Conservation (phyloP, 1,140 invertebrate genomes). For the Atta colombica region DNA sequence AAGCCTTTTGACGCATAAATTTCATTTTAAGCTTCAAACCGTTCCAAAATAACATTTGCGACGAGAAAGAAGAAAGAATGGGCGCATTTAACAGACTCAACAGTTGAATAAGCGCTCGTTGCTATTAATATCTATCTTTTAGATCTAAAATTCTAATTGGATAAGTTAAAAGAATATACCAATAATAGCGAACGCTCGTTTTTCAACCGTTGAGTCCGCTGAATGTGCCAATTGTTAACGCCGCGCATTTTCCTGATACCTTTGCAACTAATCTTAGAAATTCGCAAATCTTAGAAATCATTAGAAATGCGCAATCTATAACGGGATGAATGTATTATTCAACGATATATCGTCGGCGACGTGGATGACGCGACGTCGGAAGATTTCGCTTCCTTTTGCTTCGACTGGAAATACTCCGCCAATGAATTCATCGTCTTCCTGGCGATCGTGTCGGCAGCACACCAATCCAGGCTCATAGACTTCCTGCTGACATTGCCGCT, state of each 20-base stretch:
- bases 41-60: neutral
- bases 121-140: too few species aligned
- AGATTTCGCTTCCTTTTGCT: conserved; percentile 78
- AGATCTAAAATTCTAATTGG: too few species aligned
- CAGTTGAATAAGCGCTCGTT: too few species aligned
- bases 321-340: conserved; percentile 31
- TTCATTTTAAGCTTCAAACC: neutral
- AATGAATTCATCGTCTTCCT: conserved; percentile 85
- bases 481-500: conserved; percentile 77
- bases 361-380: conserved; percentile 41
- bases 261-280: neutral
- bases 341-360: conserved; percentile 76
- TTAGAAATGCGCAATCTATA: neutral
- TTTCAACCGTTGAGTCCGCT: too few species aligned
- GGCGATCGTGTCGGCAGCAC: conserved; percentile 81
- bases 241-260: neutral
- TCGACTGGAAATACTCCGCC: conserved; percentile 85
- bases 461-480: conserved; percentile 84
- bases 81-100: too few species aligned
- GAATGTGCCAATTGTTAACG: neutral
- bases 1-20: neutral
- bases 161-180: too few species aligned
- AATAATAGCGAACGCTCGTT: too few species aligned
- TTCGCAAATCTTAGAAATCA: neutral
- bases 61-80: neutral